Base-by-base conservation (phyloP, 1,140 invertebrate genomes). In the Aphaenogaster floridana region DNA sequence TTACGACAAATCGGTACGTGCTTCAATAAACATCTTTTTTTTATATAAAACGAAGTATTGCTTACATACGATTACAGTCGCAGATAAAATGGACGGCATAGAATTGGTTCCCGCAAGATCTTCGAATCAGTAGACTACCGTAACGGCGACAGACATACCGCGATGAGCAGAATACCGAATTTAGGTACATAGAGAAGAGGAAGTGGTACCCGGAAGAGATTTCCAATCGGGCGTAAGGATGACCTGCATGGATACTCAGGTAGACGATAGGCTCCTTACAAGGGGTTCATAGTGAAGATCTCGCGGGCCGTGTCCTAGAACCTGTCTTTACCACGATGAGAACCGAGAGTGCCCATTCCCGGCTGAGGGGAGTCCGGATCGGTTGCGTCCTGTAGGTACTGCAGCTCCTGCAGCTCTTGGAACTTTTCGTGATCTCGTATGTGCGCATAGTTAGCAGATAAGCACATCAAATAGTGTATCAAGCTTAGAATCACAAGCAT, bases 361-460 rank as follows among this genome's bases (percentile, higher is more conserved):
- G 93, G 93, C 88, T 94, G 95, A 9, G 92, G 95, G 17, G 93
- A 96, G 80, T 94, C 96, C 52, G 97, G 96, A 80, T 97, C 96
- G 92, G 98, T 98, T 8, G 97, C 95, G 88, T 98, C 98, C 91
- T 98, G 97, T 2, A 99, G 95, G 93, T 98, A 98, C 92, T 99
- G 98, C 48, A 99, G 95, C 92, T 99, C 98, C 94, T 98, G 98
- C 39, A 99, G 95, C 92, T 99, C 98, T 92, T 98, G 98, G 93
- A 99, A 98, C 92, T 99, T 99, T 93, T 98, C 98, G 92, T 99
- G 98, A 91, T 98, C 98, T 81, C 98, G 97, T 92, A 99, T 99
- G 91, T 99, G 98, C 17, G 98, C 98, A 94, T 99, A 99, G 93
- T 99, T 99, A 2, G 99, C 98, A 0, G 99, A 97, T 59, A 99